Evolutionary conservation across 1,140 invertebrate species (phyloP), one percentile per base, ranked within the genome.

Genomic region (Camponotus vicinus): DNA sequence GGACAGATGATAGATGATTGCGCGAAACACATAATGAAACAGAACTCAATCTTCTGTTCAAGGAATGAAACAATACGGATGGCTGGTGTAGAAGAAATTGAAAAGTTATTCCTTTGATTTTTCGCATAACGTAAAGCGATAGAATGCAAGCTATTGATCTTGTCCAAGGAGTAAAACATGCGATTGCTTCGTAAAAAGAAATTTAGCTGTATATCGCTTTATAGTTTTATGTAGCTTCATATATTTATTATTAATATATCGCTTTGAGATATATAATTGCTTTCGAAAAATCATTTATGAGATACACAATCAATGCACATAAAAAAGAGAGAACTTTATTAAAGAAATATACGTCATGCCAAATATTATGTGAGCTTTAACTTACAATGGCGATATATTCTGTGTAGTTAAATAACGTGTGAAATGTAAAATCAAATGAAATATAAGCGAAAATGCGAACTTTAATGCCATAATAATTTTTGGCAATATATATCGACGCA

Each of bases 101-200:
- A 79, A 79, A 79, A 79, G 77, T 79, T 79, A 67, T 79, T 79
- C 32, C 21, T 34, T 77, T 77, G 75, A 64, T 52, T 67, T 79
- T 79, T 79, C 61, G 63, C 77, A 79, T 52, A 79, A 37, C 77
- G 13, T 21, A 52, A 71, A 66, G 70, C 70, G 34, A 63, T 64
- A 75, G 45, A 75, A 34, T 32, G 40, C 61, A 49, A 40, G 21
- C n/a, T 40, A 59, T 86, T 77, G 73, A 57, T 64, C 82, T 63
- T 52, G 40, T 34, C 59, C 18, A 5, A 71, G 21, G 13, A 71
- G 73, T 55, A 42, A 82, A 59, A 71, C 49, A 59, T 55, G 15
- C 13, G 13, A 45, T 15, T 82, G 27, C 3, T 40, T 82, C 15
- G 32, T 59, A 4, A 21, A 11, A 21, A 73, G 27, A 4, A 32